Base-by-base conservation (phyloP, 2,797 vertebrate genomes). In the Echeneis naucrates region DNA sequence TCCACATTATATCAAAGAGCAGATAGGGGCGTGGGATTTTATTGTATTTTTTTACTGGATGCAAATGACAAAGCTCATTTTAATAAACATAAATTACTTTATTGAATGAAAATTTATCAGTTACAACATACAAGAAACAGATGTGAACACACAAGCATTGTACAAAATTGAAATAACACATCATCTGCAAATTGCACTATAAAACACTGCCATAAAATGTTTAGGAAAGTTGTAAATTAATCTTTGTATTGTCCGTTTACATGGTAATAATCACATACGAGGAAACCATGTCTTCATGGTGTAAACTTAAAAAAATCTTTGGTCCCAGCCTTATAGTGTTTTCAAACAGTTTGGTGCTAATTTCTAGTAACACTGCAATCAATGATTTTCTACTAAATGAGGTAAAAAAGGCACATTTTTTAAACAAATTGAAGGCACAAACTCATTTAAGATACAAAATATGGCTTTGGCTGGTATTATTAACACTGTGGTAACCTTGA, bases 71-170 rank as follows among this genome's bases (percentile, higher is more conserved):
- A 42, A 52, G 53, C 40, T 51, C 27, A 16, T 87, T 92, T 88
- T 92, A 88, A 92, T 91, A 93, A 94, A 94, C 92, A 93, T 94
- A 94, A 94, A 95, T 94, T 93, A 94, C 91, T 94, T 94, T 94
- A 94, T 95, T 95, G 90, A 81, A 90, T 92, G 90, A 68, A 91
- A 92, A 89, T 75, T 40, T 54, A 70, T 84, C 80, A 77, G 78
- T 85, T 84, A 89, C 51, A 72, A 83, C 81, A 80, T 85, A 89
- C 61, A 91, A 75, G 80, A 88, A 92, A 85, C 57, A 78, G 37
- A 82, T 86, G 81, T 83, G 81, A 90, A 92, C 89, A 92, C 87
- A 92, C 87, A 91, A 90, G 91, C 83, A 83, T 72, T 51, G 82
- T 92, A 93, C 76, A 92, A 88, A 93, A 86, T 72, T 68, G 60